Conservation (phyloP, 2,113 vertebrate species). For the Phoenicopterus ruber region DNA sequence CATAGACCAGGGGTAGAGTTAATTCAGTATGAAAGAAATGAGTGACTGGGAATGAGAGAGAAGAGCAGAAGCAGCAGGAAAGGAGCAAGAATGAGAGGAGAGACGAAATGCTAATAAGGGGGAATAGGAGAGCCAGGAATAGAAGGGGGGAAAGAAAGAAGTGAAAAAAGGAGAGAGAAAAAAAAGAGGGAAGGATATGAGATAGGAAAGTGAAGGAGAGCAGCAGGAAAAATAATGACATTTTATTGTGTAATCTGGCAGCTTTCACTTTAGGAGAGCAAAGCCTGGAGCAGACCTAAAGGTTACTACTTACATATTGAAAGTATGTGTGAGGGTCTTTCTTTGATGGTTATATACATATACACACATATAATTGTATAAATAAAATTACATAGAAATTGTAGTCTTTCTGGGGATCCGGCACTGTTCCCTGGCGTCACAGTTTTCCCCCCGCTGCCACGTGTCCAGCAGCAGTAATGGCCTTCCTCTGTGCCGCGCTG, state of each 20-base stretch:
- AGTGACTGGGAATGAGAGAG: background rate
- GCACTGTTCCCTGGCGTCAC: background rate
- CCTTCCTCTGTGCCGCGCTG: background rate
- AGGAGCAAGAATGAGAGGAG: background rate
- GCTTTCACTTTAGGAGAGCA: background rate
- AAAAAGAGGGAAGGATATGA: background rate
- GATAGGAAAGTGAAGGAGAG: background rate
- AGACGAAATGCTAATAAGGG: background rate
- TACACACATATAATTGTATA: background rate
- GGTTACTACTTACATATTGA: background rate
- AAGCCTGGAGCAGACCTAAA: background rate
- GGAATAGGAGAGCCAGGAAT: background rate
- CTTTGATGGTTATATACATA: background rate
- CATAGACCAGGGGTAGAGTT: constrained; percentile 7
- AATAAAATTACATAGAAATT: background rate
- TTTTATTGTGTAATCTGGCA: background rate
- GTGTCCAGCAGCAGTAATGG: background rate
- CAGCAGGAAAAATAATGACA: background rate
- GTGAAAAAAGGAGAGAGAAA: background rate
- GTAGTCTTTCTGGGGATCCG: background rate
- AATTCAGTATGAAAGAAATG: constrained; percentile 47
- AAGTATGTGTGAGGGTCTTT: background rate
- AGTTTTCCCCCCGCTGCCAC: background rate
- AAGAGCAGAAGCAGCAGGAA: background rate
- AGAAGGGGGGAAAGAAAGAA: background rate